Evolutionary conservation across 2,113 vertebrate species (phyloP).

Genomic region (Tauraco erythrolophus): DNA sequence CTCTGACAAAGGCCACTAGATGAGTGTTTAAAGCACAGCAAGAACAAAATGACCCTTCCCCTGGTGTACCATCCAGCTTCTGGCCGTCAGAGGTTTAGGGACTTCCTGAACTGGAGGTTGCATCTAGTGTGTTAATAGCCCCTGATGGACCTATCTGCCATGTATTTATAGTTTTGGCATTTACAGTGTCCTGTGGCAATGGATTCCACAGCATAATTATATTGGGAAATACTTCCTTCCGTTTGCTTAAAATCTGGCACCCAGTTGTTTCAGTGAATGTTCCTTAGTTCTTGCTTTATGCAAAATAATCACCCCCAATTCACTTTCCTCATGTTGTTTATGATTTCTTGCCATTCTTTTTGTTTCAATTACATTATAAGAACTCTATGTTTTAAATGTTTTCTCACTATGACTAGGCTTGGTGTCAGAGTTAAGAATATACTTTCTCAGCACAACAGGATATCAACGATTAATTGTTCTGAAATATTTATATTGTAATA

Average conservation of each 20-base stretch:
- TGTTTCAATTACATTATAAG: not conserved
- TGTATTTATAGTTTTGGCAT: not conserved
- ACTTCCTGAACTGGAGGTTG: not conserved
- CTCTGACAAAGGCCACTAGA: not conserved
- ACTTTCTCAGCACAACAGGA: not conserved
- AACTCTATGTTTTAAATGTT: not conserved
- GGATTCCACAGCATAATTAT: not conserved
- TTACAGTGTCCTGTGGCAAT: not conserved
- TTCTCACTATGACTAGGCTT: not conserved
- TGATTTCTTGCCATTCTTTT: not conserved
- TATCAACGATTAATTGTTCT: not conserved
- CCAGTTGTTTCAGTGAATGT: not conserved
- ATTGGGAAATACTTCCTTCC: not conserved
- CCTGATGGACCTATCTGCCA: not conserved
- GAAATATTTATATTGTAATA: not conserved
- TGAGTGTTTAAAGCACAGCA: not conserved
- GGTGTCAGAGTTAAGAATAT: not conserved
- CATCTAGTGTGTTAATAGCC: not conserved
- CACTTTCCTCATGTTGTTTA: not conserved
- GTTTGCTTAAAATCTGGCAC: not conserved
- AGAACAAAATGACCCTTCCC: not conserved
- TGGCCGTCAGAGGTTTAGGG: not conserved
- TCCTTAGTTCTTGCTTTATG: not conserved
- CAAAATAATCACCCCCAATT: not conserved
- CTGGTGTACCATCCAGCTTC: not conserved